phyloP scores from a whole-genome alignment of 2,888 invertebrate species.

The Drosophila quinaria region DNA sequence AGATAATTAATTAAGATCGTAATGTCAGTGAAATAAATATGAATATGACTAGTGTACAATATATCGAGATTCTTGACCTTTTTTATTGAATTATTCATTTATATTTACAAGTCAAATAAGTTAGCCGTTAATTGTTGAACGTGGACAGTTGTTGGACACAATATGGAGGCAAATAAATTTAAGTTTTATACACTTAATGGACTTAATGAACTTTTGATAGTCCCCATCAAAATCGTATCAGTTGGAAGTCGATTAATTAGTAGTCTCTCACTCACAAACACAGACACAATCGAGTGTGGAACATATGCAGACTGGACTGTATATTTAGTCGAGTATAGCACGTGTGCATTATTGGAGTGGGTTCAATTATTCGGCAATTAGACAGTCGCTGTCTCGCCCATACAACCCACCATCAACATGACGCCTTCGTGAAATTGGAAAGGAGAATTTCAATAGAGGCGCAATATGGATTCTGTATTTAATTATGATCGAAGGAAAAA shows the following conservation, averaged over 20 bases:
- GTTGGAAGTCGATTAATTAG: slow-evolving; percentile 81
- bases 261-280: slow-evolving; percentile 37
- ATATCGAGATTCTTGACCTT: background rate
- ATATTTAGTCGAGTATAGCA: slow-evolving; percentile 54
- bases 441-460: slow-evolving; percentile 26
- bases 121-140: slow-evolving; percentile 18
- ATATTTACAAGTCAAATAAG: slow-evolving; percentile 22
- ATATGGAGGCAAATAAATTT: slow-evolving; percentile 40
- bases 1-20: background rate
- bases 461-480: slow-evolving; percentile 10
- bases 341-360: slow-evolving; percentile 60
- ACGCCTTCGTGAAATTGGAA: slow-evolving; percentile 15
- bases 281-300: slow-evolving; percentile 3
- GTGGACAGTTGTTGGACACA: slow-evolving; percentile 7
- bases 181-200: slow-evolving; percentile 66
- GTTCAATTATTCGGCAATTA: slow-evolving; percentile 78
- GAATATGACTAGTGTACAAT: slow-evolving; percentile 2
- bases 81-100: slow-evolving; percentile 18
- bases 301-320: slow-evolving; percentile 18
- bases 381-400: slow-evolving; percentile 44
- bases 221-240: slow-evolving; percentile 80
- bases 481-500: background rate
- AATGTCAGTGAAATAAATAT: background rate
- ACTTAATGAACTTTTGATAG: slow-evolving; percentile 79
- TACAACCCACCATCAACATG: slow-evolving; percentile 19